phyloP scores from a whole-genome alignment of 2,797 vertebrate species.

The Galagoides demidoff region DNA sequence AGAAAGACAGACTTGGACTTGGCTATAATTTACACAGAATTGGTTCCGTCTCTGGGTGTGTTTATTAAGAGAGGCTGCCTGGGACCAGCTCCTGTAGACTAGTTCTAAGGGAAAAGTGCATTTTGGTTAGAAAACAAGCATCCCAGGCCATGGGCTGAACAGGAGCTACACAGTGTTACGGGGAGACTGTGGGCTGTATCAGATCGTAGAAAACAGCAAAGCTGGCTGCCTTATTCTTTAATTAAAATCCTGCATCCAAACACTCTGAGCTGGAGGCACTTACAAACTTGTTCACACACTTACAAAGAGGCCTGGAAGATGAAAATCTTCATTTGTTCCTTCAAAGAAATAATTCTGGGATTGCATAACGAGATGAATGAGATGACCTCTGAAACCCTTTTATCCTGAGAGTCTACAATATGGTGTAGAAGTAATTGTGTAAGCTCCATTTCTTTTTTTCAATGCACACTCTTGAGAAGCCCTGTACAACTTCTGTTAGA shows the following conservation, averaged over 20 bases:
- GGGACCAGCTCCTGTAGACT: background rate
- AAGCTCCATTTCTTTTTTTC: conserved; percentile 5
- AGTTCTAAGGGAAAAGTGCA: background rate
- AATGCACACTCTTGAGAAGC: background rate
- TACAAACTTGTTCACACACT: conserved; percentile 11
- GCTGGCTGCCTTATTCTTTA: background rate
- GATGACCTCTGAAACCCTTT: background rate
- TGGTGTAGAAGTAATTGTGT: background rate
- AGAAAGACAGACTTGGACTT: background rate
- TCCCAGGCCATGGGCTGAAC: background rate
- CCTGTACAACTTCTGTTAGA: background rate
- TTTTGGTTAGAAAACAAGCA: background rate
- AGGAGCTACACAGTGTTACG: accelerated
- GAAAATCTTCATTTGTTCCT: conserved; percentile 50
- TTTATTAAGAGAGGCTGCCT: background rate
- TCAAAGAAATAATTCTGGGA: background rate
- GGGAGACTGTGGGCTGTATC: accelerated
- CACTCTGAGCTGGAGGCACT: background rate
- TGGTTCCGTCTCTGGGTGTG: accelerated
- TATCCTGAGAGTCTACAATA: background rate
- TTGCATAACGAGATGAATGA: background rate
- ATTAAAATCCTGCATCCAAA: conserved; percentile 56
- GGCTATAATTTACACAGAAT: background rate
- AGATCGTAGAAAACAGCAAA: background rate
- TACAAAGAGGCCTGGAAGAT: conserved; percentile 25